Percentiles rank a stretch among this genome's conserved stretches.
phyloP scores from a whole-genome alignment of 2,888 invertebrate species.

The Clanis bilineata region DNA sequence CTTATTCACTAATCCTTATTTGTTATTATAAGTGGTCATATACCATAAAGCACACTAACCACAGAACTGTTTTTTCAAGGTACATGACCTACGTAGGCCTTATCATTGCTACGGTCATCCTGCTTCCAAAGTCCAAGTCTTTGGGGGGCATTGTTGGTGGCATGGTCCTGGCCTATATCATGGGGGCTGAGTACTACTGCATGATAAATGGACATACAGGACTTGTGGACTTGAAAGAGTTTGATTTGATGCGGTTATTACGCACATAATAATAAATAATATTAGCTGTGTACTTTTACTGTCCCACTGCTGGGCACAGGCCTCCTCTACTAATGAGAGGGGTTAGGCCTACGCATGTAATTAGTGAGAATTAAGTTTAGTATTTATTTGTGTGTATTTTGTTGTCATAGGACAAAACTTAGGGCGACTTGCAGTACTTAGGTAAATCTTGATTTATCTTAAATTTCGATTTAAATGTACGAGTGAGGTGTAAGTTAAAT shows the following conservation, averaged over 20 bases:
- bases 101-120: conserved; percentile 91
- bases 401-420: too few species aligned
- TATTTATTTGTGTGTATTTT: too few species aligned
- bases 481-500: too few species aligned
- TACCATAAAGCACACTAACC: neutral
- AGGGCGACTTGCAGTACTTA: too few species aligned
- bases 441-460: too few species aligned
- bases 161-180: conserved; percentile 90
- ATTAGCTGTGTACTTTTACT: too few species aligned
- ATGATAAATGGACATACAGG: conserved; percentile 79
- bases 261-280: conserved; percentile 30
- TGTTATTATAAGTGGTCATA: too few species aligned
- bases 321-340: too few species aligned
- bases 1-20: too few species aligned
- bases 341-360: too few species aligned
- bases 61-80: conserved; percentile 55
- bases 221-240: conserved; percentile 61
- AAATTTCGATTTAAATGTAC: too few species aligned
- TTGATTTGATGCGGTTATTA: conserved; percentile 58
- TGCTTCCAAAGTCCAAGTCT: conserved; percentile 90
- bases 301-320: too few species aligned
- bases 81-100: conserved; percentile 93
- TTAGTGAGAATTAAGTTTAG: conserved; percentile 8
- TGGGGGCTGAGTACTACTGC: conserved; percentile 90
- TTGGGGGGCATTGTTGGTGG: conserved; percentile 90